Evolutionary conservation across 2,113 vertebrate genomes (phyloP), one percentile per base, ranked within the genome.

Genomic region (cat (Felis catus)): DNA sequence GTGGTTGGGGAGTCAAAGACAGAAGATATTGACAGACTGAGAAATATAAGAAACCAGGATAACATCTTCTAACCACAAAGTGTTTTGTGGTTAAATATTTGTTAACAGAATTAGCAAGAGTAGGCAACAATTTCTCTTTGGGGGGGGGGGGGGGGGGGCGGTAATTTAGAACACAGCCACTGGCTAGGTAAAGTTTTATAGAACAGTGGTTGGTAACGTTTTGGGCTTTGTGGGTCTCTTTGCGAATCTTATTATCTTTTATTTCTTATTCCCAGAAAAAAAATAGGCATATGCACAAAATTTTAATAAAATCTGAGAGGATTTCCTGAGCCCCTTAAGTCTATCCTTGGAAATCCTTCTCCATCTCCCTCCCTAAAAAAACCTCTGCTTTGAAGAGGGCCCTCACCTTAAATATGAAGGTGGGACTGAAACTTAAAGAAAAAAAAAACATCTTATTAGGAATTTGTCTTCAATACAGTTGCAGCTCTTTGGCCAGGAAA

Each of bases 11-110:
- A 74, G 73, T 95, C 90, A 96, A 98, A 98, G 86, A 73, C 74
- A 94, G 36, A 84, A 82, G 61, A 96, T 97, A 96, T 91, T 55
- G 4, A 97, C 51, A 90, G 27, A 87, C 29, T 36, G 85, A 90
- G 68, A 97, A 98, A 98, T 92, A 70, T 55, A 96, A 91, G 86
- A 98, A 85, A 86, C 84, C 98, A 89, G 55, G 91, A 98, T 93
- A 88, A 97, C 65, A 98, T 97, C 94, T 90, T 94, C 90, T 85
- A 97, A 95, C 97, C 97, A 96, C n/a, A 3, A 97, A 98, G 82
- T 88, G 98, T 97, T 87, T 91, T 98, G 93, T 97, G 96, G 96
- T 97, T 95, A 98, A 96, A 86, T 94, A 91, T 94, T 91, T 97
- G 88, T 97, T 96, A 96, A 97, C 15, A 96, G 80, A 91, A 96